phyloP scores from a whole-genome alignment of 2,113 vertebrate species.

The Eurypyga helias region DNA sequence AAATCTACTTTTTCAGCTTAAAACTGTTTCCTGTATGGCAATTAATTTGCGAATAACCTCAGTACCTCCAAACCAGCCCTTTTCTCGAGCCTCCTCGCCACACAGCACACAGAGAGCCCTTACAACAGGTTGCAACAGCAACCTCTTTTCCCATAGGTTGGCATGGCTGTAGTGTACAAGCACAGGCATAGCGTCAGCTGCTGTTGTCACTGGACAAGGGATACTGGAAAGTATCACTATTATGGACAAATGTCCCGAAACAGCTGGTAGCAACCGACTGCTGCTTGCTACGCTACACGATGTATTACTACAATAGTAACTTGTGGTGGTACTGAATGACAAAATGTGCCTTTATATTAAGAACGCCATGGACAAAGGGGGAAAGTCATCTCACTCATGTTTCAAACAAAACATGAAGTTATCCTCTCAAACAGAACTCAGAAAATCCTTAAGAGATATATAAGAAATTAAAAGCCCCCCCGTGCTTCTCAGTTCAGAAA shows the following conservation, averaged over 20 bases:
- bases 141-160: background rate
- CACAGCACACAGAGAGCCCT: background rate
- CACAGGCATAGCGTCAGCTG: fast-evolving
- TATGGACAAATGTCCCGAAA: background rate
- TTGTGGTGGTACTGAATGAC: background rate
- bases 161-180: fast-evolving
- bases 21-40: background rate
- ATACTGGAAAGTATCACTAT: background rate
- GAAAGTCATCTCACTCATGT: background rate
- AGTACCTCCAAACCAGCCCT: background rate
- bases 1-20: background rate
- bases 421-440: background rate
- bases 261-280: background rate
- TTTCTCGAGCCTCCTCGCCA: background rate
- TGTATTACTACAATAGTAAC: background rate
- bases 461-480: background rate
- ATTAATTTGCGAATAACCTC: background rate
- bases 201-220: background rate
- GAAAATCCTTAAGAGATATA: background rate
- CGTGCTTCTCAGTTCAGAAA: background rate
- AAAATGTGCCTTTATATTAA: background rate
- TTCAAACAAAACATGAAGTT: background rate
- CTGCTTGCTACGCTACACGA: background rate
- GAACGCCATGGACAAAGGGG: background rate
- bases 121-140: background rate